Conservation (phyloP, 2,888 invertebrate genomes). For the Taenaris catops region DNA sequence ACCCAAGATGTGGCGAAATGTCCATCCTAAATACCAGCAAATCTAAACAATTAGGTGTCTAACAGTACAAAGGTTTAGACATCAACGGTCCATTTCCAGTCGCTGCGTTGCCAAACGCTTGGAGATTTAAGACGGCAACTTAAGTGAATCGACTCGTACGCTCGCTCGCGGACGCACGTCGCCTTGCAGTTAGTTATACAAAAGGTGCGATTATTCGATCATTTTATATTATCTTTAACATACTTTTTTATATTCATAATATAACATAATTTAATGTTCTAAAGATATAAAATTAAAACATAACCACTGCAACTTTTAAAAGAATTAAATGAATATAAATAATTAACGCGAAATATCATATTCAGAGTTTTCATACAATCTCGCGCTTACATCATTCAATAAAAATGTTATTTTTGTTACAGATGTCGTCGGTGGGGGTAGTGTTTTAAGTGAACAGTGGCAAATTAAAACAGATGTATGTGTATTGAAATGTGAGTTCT, state of each 20-base stretch:
- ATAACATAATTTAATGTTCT: no score
- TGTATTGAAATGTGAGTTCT: constrained; percentile 72
- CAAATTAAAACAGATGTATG: constrained; percentile 36
- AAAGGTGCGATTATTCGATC: constrained; percentile 32
- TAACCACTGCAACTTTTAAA: no score
- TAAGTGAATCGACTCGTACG: constrained; percentile 37
- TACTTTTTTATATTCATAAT: no score
- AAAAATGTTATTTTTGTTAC: constrained; percentile 59
- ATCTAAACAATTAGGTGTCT: constrained; percentile 38
- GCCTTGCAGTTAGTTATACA: constrained; percentile 11
- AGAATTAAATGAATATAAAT: no score
- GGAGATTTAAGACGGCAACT: constrained; percentile 35
- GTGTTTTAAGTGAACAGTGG: constrained; percentile 52
- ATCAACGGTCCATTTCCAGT: constrained; percentile 42
- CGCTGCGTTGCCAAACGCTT: constrained; percentile 29
- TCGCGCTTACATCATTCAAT: no score
- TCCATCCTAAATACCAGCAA: constrained; percentile 37
- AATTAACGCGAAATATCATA: no score
- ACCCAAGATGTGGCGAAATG: constrained; percentile 32
- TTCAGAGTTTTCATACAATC: no score
- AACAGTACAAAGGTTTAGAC: constrained; percentile 50
- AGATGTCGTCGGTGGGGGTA: constrained; percentile 58
- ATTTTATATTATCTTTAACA: no score
- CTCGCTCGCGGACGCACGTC: constrained; percentile 60
- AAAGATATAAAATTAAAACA: no score